Base-by-base conservation (phyloP, 2,797 vertebrate species). In the Oreochromis grahami region DNA sequence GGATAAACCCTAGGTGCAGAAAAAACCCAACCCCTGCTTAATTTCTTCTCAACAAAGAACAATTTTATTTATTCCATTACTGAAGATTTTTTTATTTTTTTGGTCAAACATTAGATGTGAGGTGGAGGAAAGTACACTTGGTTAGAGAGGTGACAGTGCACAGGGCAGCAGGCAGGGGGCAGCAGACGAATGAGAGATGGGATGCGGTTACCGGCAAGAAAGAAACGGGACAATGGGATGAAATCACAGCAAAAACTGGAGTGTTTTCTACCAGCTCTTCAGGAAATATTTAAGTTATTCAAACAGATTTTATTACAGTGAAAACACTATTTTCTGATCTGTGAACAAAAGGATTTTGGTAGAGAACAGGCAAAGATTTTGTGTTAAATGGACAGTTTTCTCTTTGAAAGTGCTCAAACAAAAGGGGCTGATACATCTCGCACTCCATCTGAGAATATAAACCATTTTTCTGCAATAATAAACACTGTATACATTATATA, bases 101-200 rank as follows among this genome's bases (percentile, higher is more conserved):
- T 91, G 83, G 88, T 94, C 85, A 91, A 88, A 87, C 80, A 94
- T 84, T 65, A 50, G 79, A 88, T 84, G 88, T 82, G 84, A 90
- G 80, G 76, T 86, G 85, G 85, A 85, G 84, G 72, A 87, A 86
- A 89, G 92, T 92, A 90, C 92, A 79, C 80, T 87, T 79, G 79
- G 86, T 83, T 14, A 84, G 79, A 86, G 85, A 88, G 81, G 85
- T 91, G 90, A 72, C 77, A 77, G 77, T 87, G 86, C 83, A 87
- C 88, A 90, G 88, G 91, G 93, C 90, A 85, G 92, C 92, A 95
- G 91, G 91, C 90, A 94, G 91, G 83, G 92, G 93, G 93, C 92
- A 89, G 89, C 79, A 91, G 41, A 86, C 60, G 77, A 83, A 80
- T 58, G 84, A 41, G 36, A 34, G 53, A 76, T 84, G 45, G 34